Conservation (phyloP, 1,140 invertebrate genomes). For the Nylanderia fulva region DNA sequence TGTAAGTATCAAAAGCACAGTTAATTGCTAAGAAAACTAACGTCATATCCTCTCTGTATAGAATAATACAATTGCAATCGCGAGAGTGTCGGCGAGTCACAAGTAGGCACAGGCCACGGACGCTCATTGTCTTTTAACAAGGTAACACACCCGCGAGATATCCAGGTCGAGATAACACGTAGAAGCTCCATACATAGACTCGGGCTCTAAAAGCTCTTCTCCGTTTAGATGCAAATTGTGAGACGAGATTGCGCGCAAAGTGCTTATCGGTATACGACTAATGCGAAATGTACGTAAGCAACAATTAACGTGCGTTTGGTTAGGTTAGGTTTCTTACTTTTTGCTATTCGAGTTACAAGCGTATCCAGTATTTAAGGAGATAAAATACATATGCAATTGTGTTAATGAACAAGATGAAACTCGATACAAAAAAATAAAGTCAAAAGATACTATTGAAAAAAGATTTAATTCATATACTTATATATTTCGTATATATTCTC, state of each 20-base stretch:
- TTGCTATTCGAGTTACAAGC: neutral
- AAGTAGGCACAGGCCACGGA: conserved; percentile 8
- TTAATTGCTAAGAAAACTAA: conserved; percentile 17
- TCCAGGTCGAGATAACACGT: conserved; percentile 41
- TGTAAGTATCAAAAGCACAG: neutral
- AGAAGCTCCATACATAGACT: conserved; percentile 46
- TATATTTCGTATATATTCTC: neutral
- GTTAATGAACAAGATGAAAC: conserved; percentile 8
- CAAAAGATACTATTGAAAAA: neutral
- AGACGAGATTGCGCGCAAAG: conserved; percentile 12
- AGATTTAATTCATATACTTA: neutral
- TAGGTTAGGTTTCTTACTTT: too few relatives aligned
- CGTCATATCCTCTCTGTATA: neutral
- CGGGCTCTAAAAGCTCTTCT: neutral
- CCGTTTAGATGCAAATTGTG: neutral
- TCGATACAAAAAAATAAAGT: neutral
- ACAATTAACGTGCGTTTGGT: conserved; percentile 33
- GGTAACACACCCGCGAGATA: conserved; percentile 12
- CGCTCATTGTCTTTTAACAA: conserved; percentile 28
- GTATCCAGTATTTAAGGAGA: neutral
- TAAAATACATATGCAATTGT: neutral
- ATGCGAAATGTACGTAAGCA: conserved; percentile 53
- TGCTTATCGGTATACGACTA: conserved; percentile 57
- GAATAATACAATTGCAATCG: conserved; percentile 33
- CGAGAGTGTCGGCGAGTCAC: conserved; percentile 10